Evolutionary conservation across 2,888 invertebrate genomes (phyloP).

Genomic region (Zelleria hepariella): DNA sequence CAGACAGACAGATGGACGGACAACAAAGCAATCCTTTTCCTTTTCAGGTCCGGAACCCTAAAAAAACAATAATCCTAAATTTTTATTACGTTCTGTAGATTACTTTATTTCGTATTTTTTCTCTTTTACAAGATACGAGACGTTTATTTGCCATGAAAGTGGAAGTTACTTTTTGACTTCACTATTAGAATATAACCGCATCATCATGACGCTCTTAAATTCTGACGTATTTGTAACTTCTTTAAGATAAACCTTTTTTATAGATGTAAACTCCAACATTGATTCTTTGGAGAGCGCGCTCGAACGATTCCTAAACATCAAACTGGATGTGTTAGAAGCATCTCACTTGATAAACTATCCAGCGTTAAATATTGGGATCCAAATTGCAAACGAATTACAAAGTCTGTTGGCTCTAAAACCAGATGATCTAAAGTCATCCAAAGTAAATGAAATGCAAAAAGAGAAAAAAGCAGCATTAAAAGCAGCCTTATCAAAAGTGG

Average conservation of each 20-base stretch:
- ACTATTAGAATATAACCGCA: too few relatives aligned
- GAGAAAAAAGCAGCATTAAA: slow-evolving; percentile 21
- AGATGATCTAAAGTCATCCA: slow-evolving; percentile 14
- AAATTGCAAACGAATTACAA: slow-evolving; percentile 28
- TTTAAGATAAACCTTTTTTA: slow-evolving; percentile 28
- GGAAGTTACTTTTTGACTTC: too few relatives aligned
- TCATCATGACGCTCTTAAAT: too few relatives aligned
- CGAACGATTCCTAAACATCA: slow-evolving; percentile 28
- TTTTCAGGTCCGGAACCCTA: too few relatives aligned
- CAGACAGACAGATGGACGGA: too few relatives aligned
- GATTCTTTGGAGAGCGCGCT: slow-evolving; percentile 33
- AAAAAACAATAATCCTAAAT: too few relatives aligned
- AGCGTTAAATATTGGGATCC: slow-evolving; percentile 23
- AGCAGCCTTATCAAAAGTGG: slow-evolving; percentile 25
- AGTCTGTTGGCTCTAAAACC: slow-evolving; percentile 14
- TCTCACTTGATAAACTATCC: slow-evolving; percentile 18
- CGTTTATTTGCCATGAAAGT: too few relatives aligned
- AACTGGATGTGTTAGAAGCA: slow-evolving; percentile 21
- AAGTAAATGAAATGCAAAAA: slow-evolving; percentile 20
- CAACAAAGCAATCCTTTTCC: too few relatives aligned
- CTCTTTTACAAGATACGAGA: too few relatives aligned
- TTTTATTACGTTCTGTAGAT: too few relatives aligned
- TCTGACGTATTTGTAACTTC: too few relatives aligned
- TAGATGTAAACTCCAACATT: slow-evolving; percentile 44
- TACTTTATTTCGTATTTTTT: too few relatives aligned